Conservation (phyloP, 2,888 invertebrate genomes). For the Cheilosia impressa region DNA sequence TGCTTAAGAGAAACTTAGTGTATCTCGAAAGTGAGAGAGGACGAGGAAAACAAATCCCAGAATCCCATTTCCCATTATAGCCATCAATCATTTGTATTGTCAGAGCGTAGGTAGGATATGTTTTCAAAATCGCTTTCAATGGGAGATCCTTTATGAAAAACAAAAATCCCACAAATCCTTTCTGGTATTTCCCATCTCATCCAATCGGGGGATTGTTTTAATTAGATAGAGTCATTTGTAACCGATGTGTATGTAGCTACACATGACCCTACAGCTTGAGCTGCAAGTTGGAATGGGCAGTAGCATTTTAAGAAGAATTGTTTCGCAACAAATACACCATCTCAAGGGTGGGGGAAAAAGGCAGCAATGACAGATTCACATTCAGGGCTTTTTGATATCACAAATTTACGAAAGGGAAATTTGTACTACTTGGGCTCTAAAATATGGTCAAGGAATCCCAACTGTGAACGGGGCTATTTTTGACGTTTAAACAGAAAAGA, state of each 20-base stretch:
- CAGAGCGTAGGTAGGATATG: conserved; percentile 18
- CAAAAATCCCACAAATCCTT: conserved; percentile 42
- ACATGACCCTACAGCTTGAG: too few relatives aligned
- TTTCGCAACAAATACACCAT: too few relatives aligned
- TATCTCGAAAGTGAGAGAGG: not conserved
- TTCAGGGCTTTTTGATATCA: too few relatives aligned
- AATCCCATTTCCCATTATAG: conserved; percentile 60
- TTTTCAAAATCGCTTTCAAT: conserved; percentile 45
- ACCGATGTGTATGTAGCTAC: conserved; percentile 3
- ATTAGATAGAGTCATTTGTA: conserved; percentile 55
- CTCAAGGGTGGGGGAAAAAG: too few relatives aligned
- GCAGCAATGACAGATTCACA: too few relatives aligned
- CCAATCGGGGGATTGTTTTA: conserved; percentile 15
- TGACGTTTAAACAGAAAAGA: too few relatives aligned
- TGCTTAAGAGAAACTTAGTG: not conserved
- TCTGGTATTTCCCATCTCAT: conserved; percentile 24
- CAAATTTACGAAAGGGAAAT: too few relatives aligned
- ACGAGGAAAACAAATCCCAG: conserved; percentile 36
- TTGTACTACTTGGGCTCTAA: too few relatives aligned
- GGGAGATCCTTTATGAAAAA: conserved; percentile 4
- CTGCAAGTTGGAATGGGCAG: too few relatives aligned
- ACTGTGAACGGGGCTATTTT: too few relatives aligned
- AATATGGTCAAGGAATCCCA: too few relatives aligned
- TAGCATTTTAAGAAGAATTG: too few relatives aligned
- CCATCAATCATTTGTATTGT: conserved; percentile 57